phyloP scores from a whole-genome alignment of 2,113 vertebrate species.

The Thalassarche chlororhynchos region DNA sequence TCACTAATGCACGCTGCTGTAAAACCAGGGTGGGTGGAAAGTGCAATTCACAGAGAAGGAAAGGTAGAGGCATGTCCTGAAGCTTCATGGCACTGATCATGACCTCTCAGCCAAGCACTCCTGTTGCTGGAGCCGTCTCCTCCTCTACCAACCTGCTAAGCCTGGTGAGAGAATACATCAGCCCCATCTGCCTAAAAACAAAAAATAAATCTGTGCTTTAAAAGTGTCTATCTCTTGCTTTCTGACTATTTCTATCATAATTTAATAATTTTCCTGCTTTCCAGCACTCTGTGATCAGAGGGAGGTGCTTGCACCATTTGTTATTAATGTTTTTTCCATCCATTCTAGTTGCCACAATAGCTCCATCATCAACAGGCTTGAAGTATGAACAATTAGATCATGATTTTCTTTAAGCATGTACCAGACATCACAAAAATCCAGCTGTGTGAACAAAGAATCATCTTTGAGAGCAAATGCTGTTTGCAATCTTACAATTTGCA shows the following conservation, averaged over 20 bases:
- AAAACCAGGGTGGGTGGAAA: not conserved
- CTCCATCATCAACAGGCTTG: not conserved
- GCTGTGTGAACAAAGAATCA: conserved; percentile 38
- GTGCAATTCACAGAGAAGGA: not conserved
- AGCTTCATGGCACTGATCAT: not conserved
- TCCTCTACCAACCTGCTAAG: not conserved
- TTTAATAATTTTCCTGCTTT: not conserved
- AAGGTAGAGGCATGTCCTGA: not conserved
- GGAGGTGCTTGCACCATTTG: not conserved
- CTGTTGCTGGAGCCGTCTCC: not conserved
- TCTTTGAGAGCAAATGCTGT: not conserved
- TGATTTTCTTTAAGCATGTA: conserved; percentile 23
- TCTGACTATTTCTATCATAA: not conserved
- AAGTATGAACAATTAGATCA: conserved; percentile 1
- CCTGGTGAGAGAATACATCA: not conserved
- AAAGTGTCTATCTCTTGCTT: not conserved
- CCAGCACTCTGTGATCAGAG: not conserved
- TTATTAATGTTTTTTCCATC: not conserved
- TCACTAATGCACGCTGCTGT: not conserved
- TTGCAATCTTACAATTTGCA: conserved; percentile 47
- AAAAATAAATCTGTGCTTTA: not conserved
- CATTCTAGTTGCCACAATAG: not conserved
- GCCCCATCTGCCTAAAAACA: not conserved
- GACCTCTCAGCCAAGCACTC: not conserved
- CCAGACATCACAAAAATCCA: conserved; percentile 37